Evolutionary conservation across 2,888 invertebrate species (phyloP).

Genomic region (Brenthis hecate): DNA sequence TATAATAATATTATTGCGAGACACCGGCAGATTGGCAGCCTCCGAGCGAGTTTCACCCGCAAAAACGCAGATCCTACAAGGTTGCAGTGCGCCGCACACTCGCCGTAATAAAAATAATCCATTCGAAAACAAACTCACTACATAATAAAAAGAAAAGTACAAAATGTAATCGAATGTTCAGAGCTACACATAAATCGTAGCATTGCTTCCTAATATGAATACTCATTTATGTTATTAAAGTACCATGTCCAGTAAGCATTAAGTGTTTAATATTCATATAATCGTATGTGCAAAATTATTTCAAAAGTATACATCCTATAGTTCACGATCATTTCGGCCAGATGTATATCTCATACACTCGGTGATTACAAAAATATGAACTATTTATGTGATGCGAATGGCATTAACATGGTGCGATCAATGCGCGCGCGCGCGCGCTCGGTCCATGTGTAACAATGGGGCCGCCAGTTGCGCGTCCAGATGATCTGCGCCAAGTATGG

Average conservation of each 20-base stretch:
- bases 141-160: neutral
- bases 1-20: conserved; percentile 24
- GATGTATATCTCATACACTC: neutral
- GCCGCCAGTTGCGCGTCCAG: conserved; percentile 44
- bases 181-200: no score
- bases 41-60: conserved; percentile 36
- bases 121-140: conserved; percentile 10
- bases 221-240: no score
- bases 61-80: conserved; percentile 33
- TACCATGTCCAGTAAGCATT: no score
- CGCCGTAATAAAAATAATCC: neutral
- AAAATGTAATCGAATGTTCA: neutral
- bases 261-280: no score
- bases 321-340: no score
- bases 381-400: neutral
- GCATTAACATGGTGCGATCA: conserved; percentile 6
- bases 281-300: no score
- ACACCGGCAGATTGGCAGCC: conserved; percentile 22
- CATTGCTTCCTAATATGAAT: no score
- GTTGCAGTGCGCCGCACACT: conserved; percentile 25
- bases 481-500: conserved; percentile 55
- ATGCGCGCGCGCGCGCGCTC: conserved; percentile 5
- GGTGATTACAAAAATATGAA: neutral
- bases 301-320: no score
- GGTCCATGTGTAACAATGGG: conserved; percentile 21